Base-by-base conservation (phyloP, 1,140 invertebrate genomes). In the Lucilia cuprina region DNA sequence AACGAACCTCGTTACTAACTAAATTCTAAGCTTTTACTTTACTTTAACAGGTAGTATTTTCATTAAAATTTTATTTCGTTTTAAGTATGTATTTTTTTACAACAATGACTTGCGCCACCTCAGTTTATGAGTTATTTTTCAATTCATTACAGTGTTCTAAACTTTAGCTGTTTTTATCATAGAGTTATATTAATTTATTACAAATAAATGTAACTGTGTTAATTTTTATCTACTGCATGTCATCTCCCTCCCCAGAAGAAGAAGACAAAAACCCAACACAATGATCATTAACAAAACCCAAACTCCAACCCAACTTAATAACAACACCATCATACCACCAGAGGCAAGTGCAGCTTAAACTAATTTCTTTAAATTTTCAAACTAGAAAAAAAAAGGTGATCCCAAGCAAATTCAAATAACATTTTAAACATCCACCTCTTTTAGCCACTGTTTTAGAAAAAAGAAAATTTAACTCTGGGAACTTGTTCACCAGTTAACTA, bases 161-260 rank as follows among this genome's bases (percentile, higher is more conserved):
- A 2, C 5, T n/a, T 3, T 17, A 60, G 50, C 25, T 30, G n/a
- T 70, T 19, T 10, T 25, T 21, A 70, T 70, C 65, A 70, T 70
- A 25, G 65, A 70, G 65, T 70, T 70, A 19, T 70, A 70, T 70
- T 70, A 70, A 70, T 70, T 70, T 70, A 70, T 70, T 70, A 70
- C 65, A 70, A 70, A 21, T 70, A 70, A 70, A 70, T 70, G 65
- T 21, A 70, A 70, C 19, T 70, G 65, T 70, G 65, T 70, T 70
- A 70, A 70, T 70, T 70, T 70, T 70, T 70, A 70, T 70, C 65
- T 70, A 25, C 9, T 70, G 65, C 65, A 70, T 70, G 65, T 70
- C 65, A 70, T 70, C 65, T 70, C n/a, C n/a, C 55, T 60, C 5
- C 14, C 14, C 14, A 60, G 7, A 60, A 60, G n/a, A 60, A 41